These are phyloP conservation scores for Pyrgus malvae DNA, from an alignment of 2,888 invertebrate species.

Conservation along the genomic window DNA sequence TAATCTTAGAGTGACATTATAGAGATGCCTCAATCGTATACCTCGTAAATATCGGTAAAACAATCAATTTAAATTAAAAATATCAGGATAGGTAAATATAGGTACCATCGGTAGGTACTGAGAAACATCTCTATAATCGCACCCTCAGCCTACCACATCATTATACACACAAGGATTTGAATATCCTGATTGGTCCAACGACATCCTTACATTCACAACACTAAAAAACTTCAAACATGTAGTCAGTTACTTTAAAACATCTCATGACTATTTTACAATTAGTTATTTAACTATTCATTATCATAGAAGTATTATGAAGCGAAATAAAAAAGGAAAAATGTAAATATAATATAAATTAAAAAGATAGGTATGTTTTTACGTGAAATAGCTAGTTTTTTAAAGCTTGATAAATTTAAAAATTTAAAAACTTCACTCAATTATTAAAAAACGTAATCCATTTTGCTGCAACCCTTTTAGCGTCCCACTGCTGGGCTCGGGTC, in stretches of 20 bases:
- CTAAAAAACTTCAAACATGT: slow-evolving; percentile 19
- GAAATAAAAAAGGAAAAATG: slow-evolving; percentile 6
- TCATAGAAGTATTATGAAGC: slow-evolving; percentile 11
- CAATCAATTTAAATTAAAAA: no score
- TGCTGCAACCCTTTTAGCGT: no score
- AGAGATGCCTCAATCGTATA: no score
- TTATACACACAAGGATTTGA: slow-evolving; percentile 5
- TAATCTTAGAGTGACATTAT: no score
- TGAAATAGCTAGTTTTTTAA: no score
- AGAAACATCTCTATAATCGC: slow-evolving; percentile 10
- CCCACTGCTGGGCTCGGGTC: no score
- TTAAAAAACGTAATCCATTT: no score
- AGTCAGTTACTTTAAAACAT: slow-evolving; percentile 20
- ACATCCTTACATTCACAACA: slow-evolving; percentile 22
- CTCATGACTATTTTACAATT: background rate
- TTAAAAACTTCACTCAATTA: no score
- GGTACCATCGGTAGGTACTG: no score
- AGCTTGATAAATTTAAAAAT: no score
- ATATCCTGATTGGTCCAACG: slow-evolving; percentile 32
- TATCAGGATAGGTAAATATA: no score
- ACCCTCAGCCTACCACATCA: background rate
- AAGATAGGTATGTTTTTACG: background rate
- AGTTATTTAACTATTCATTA: background rate
- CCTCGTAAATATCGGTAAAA: no score
- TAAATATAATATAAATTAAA: background rate